Evolutionary conservation across 2,888 invertebrate genomes (phyloP).

Genomic region (Drosophila gaucha): DNA sequence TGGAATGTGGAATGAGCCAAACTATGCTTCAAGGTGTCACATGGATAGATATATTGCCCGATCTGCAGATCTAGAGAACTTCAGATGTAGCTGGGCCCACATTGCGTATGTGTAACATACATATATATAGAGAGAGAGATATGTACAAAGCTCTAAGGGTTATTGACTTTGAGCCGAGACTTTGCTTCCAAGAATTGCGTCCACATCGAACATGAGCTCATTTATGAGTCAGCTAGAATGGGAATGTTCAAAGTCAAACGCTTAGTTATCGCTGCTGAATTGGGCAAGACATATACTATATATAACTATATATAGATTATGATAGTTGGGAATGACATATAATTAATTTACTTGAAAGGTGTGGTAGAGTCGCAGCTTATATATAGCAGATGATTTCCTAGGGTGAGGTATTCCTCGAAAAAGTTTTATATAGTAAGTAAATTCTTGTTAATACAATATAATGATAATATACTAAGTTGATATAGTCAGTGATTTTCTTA

Average conservation of each 20-base stretch:
- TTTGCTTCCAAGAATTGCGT: slow-evolving; percentile 49
- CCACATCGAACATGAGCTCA: slow-evolving; percentile 49
- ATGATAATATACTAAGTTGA: neutral
- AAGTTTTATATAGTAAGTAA: no score
- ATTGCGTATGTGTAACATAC: slow-evolving; percentile 66
- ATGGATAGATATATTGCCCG: slow-evolving; percentile 5
- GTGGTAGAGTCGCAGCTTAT: no score
- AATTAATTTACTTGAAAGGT: no score
- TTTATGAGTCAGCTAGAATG: slow-evolving; percentile 34
- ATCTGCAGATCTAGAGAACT: slow-evolving; percentile 10
- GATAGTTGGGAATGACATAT: neutral
- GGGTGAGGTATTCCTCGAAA: no score
- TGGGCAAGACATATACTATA: neutral
- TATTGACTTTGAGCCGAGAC: slow-evolving; percentile 57
- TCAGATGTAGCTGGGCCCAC: slow-evolving; percentile 20
- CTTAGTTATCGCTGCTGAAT: neutral
- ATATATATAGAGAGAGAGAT: neutral
- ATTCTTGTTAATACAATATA: no score
- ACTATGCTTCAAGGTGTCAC: slow-evolving; percentile 45
- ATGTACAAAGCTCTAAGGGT: slow-evolving; percentile 37
- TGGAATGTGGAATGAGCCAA: slow-evolving; percentile 46
- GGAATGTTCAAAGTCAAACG: slow-evolving; percentile 16
- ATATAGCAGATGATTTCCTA: neutral
- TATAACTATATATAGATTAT: neutral
- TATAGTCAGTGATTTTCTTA: no score